Percentiles rank a stretch among this genome's conserved stretches.
Evolutionary conservation across 2,113 vertebrate species (phyloP).

Genomic region (Bothrops jararaca): DNA sequence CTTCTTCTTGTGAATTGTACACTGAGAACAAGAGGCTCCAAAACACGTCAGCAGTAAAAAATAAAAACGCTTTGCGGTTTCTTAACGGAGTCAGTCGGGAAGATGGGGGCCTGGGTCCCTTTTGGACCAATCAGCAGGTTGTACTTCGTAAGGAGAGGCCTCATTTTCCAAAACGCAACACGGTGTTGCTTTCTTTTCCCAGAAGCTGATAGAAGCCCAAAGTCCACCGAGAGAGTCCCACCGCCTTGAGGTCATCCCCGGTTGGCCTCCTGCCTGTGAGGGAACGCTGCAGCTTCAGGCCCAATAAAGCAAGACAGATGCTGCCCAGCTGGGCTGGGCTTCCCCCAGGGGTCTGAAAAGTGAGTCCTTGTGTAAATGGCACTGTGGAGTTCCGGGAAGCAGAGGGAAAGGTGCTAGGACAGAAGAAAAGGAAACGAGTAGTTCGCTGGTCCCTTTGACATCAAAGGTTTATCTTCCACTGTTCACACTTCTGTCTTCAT

Average conservation of each 20-base stretch:
- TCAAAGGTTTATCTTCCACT: constrained; percentile 82
- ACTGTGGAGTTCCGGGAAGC: constrained; percentile 75
- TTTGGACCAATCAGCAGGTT: background rate
- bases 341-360: constrained; percentile 61
- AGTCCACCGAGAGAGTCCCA: constrained; percentile 24
- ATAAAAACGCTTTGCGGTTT: constrained; percentile 33
- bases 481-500: constrained; percentile 90
- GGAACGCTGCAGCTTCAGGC: constrained; percentile 51
- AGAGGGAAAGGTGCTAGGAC: constrained; percentile 74
- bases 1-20: constrained; percentile 37
- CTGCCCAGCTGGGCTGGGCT: constrained; percentile 51
- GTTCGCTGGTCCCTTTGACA: constrained; percentile 57
- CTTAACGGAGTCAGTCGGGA: constrained; percentile 29
- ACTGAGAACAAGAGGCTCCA: constrained; percentile 31
- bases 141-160: background rate
- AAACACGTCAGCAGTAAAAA: constrained; percentile 39
- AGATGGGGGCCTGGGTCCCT: constrained; percentile 28
- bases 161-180: constrained; percentile 11
- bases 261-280: constrained; percentile 28
- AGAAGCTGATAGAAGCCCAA: constrained; percentile 11
- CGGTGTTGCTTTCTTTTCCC: constrained; percentile 18
- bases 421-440: constrained; percentile 66
- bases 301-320: constrained; percentile 63
- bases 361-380: constrained; percentile 74
- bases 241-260: background rate